Base-by-base conservation (phyloP, 2,888 invertebrate species). In the Agrochola lychnidis region DNA sequence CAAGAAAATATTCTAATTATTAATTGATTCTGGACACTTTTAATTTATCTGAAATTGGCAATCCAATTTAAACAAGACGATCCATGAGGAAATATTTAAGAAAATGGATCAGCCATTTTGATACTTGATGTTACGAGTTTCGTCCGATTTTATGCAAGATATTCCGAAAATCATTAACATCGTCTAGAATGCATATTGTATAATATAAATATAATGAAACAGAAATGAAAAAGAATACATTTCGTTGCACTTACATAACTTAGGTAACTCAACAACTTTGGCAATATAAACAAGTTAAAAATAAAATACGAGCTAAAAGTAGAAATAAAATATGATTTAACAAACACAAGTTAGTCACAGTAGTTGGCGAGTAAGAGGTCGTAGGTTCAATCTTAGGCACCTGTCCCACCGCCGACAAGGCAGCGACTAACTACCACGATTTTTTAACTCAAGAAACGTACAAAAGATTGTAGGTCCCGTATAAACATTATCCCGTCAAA, bases 291-390 rank as follows among this genome's bases (percentile, higher is more conserved):
- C 14, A 70, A 79, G 6, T 19, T 30, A 51, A 74, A 51, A 51
- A 22, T 12, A 36, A 30, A 57, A 63, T 2, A 25, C 48, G 0
- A 22, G 42, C 57, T 30, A 14, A 48, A 69, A 53, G 22, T 19
- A 51, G 59, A 48, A 78, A 64, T 25, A 51, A 59, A 61, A 45
- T 57, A 40, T 70, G 45, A 22, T 63, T 30, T 42, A 73, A 51
- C 70, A 73, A 82, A 83, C n/a, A 67, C n/a, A 4, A 73, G 3
- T 83, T 57, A 64, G 79, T 45, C 14, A 68, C 53, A 59, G 70
- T 51, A 22, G 19, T 70, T 12, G 14, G 56, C 40, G 22, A 42
- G 19, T 14, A 1, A 16, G 9, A 79, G 75, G 67, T 74, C 70
- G 25, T 7, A 25, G 5, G 56, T 61, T 79, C 25, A 67, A 10